Evolutionary conservation across 2,888 invertebrate species (phyloP), one percentile per base, ranked within the genome.

Genomic region (Eupelmus urozonus): DNA sequence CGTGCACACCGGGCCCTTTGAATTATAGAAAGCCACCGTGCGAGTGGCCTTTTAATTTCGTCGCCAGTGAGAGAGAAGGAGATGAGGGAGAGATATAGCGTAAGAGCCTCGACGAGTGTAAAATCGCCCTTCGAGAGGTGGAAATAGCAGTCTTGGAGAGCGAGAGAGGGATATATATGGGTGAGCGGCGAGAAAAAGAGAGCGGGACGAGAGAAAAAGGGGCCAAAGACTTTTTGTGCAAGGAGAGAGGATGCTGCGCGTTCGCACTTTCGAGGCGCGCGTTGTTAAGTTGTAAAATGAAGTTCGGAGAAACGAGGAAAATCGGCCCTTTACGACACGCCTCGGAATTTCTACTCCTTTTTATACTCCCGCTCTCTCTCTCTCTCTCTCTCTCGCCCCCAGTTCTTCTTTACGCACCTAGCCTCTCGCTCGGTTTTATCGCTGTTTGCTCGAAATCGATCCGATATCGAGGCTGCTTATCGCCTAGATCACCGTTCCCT

Each of bases 11-110:
- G 78, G 79, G 76, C 34, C 57, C 82, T 80, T 83, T 88, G 88
- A 88, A 88, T 88, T 88, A 88, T 88, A 86, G 86, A 88, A 87
- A 83, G 82, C 81, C 82, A 82, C 78, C 80, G 67, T 51, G 76
- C 70, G 74, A 79, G 81, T 81, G 81, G 81, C 81, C 84, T 86
- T 87, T 87, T 87, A 85, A 87, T 87, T 86, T 84, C 74, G 65
- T 70, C 80, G 51, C 51, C 45, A 42, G 18, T 16, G 49, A 45
- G 25, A 49, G 49, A 25, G 65, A 49, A n/a, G n/a, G n/a, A n/a
- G 62, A 11, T 5, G 18, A 18, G 55, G 2, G 5, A 23, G 29
- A 18, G 34, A 66, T n/a, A 49, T 25, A 25, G 25, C 29, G 59
- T 66, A 60, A 70, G 63, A 40, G 29, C 70, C 69, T 76, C 62